Conservation (phyloP, 2,888 invertebrate species). For the Erebia aethiops region DNA sequence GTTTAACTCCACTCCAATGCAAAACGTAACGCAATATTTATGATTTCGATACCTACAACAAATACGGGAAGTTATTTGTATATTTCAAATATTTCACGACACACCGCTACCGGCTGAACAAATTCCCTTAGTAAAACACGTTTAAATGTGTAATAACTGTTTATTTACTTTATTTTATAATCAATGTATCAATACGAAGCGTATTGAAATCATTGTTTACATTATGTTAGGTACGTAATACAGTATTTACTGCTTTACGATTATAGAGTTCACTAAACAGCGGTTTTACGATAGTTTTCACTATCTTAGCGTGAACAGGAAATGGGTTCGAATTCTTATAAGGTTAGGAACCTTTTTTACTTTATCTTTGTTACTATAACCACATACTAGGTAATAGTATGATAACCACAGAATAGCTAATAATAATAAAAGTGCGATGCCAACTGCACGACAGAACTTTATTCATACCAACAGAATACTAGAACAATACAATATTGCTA, state of each 20-base stretch:
- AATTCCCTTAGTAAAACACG: neutral
- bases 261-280: neutral
- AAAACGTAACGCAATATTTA: too few species aligned
- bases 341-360: neutral
- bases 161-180: constrained; percentile 6
- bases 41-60: neutral
- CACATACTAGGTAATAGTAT: too few species aligned
- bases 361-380: too few species aligned
- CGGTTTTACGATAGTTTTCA: neutral
- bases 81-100: neutral
- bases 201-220: constrained; percentile 2
- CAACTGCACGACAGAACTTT: too few species aligned
- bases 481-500: too few species aligned
- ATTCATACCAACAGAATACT: too few species aligned
- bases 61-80: constrained; percentile 16
- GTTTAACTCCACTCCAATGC: too few species aligned
- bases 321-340: neutral
- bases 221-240: neutral
- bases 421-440: too few species aligned
- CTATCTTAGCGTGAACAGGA: neutral
- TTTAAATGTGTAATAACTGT: constrained; percentile 7
- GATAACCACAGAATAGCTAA: too few species aligned
- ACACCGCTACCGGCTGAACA: neutral
- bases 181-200: constrained; percentile 16
- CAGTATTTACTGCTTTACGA: neutral